Evolutionary conservation across 2,113 vertebrate species (phyloP).

Genomic region (Anas platyrhynchos): DNA sequence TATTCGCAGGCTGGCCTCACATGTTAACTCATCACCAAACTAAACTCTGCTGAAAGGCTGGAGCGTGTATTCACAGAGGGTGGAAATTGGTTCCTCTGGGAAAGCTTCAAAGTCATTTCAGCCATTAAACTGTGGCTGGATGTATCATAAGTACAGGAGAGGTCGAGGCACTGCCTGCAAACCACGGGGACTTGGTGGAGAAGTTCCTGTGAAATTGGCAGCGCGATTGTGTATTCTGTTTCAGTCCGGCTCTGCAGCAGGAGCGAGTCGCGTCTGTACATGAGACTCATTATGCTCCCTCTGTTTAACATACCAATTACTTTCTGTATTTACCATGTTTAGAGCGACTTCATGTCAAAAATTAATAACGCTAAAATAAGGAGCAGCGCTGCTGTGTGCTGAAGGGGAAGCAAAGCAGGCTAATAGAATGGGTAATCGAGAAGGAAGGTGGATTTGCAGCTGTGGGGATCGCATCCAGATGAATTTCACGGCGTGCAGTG

Average conservation of each 20-base stretch:
- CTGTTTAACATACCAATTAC: slow-evolving; percentile 61
- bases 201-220: slow-evolving; percentile 39
- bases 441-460: not conserved
- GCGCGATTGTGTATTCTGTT: not conserved
- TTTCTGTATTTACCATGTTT: slow-evolving; percentile 52
- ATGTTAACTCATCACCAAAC: slow-evolving; percentile 69
- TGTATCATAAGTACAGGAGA: slow-evolving; percentile 67
- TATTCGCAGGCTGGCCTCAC: slow-evolving; percentile 57
- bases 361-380: slow-evolving; percentile 53
- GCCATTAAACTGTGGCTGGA: slow-evolving; percentile 75
- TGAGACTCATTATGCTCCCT: slow-evolving; percentile 48
- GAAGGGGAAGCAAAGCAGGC: not conserved
- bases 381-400: not conserved
- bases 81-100: slow-evolving; percentile 76
- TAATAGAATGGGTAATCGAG: not conserved
- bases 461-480: not conserved
- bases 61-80: slow-evolving; percentile 65
- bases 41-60: slow-evolving; percentile 60
- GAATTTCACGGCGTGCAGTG: not conserved
- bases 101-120: slow-evolving; percentile 75
- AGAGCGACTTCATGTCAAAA: slow-evolving; percentile 48
- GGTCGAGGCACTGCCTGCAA: slow-evolving; percentile 36
- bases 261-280: slow-evolving; percentile 24
- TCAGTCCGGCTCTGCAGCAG: not conserved
- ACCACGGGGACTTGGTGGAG: slow-evolving; percentile 56